Conservation (phyloP, 2,797 vertebrate genomes). For the Antrozous pallidus region DNA sequence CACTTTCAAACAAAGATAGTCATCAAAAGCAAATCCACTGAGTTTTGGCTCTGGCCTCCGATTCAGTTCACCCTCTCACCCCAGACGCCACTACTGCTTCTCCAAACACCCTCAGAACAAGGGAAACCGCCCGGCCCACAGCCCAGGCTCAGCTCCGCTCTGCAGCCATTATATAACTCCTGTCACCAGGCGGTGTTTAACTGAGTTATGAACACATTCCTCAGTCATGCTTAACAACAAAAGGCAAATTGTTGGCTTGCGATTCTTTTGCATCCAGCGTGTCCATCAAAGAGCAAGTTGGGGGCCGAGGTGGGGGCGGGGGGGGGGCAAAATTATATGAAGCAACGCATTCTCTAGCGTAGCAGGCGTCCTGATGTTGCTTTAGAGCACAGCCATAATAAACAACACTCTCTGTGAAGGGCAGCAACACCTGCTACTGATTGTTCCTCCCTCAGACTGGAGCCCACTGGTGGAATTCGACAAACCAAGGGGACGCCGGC, state of each 20-base stretch:
- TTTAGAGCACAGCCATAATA: constrained; percentile 60
- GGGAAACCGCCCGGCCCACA: background rate
- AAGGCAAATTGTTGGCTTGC: constrained; percentile 47
- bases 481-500: constrained; percentile 9
- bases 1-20: background rate
- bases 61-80: background rate
- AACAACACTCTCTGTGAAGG: constrained; percentile 53
- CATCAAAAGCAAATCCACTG: background rate
- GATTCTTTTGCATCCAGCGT: background rate
- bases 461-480: constrained; percentile 52
- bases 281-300: background rate
- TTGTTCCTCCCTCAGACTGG: constrained; percentile 38
- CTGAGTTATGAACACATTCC: background rate
- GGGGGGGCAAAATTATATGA: constrained; percentile 61
- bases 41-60: background rate
- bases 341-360: constrained; percentile 64
- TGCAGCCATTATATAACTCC: background rate
- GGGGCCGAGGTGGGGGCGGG: background rate
- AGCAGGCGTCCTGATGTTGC: constrained; percentile 60
- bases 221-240: background rate
- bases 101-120: background rate
- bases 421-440: constrained; percentile 65
- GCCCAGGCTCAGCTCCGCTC: background rate
- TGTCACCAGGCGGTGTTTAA: background rate
- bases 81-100: background rate